Evolutionary conservation across 2,888 invertebrate species (phyloP).

Genomic region (Agrotis ipsilon): DNA sequence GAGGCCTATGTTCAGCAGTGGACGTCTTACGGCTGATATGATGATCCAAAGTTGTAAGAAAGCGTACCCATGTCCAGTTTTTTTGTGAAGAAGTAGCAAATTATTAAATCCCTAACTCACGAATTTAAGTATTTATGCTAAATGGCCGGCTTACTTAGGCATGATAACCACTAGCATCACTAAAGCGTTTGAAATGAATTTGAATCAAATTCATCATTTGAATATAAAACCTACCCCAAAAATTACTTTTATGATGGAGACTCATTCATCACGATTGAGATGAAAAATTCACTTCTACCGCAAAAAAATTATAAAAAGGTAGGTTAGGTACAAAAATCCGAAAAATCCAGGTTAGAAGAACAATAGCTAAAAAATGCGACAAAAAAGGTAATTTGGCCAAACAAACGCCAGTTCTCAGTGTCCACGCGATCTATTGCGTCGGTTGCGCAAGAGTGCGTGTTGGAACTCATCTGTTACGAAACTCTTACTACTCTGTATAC

Average conservation of each 20-base stretch:
- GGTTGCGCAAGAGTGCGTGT: slow-evolving; percentile 39
- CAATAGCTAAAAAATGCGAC: slow-evolving; percentile 5
- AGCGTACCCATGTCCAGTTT: no score
- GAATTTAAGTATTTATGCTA: no score
- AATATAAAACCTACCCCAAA: neutral
- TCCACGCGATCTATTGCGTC: slow-evolving; percentile 18
- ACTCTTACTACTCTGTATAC: slow-evolving; percentile 26
- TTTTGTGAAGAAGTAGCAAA: no score
- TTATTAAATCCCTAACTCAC: no score
- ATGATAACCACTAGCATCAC: no score
- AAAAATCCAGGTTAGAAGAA: slow-evolving; percentile 4
- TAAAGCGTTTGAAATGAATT: neutral
- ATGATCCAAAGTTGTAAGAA: no score
- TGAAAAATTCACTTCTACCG: neutral
- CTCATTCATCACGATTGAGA: neutral
- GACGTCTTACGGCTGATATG: no score
- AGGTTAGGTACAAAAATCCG: slow-evolving; percentile 8
- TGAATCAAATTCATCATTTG: neutral
- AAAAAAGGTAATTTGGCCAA: slow-evolving; percentile 9
- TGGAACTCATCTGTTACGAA: slow-evolving; percentile 36
- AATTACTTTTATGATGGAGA: neutral
- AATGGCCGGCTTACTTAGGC: no score
- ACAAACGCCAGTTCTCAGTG: slow-evolving; percentile 19
- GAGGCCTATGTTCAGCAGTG: no score
- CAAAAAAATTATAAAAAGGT: neutral